Conservation (phyloP, 2,797 vertebrate species). For the Pampus argenteus region DNA sequence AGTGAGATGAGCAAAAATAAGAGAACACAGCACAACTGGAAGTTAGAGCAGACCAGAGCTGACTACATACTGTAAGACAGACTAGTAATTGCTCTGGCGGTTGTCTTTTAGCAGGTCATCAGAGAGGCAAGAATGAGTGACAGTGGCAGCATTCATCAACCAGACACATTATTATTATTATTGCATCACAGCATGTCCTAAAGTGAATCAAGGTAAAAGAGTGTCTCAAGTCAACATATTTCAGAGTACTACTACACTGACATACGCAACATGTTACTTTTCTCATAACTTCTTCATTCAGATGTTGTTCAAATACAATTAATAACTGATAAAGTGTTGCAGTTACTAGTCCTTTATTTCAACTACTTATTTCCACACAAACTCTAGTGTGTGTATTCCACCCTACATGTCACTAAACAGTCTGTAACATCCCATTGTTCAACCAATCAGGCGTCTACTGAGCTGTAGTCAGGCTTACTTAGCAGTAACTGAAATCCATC, state of each 20-base stretch:
- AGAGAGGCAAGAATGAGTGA: slow-evolving; percentile 44
- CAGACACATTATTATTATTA: not conserved
- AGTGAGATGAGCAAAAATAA: slow-evolving; percentile 82
- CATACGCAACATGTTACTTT: not conserved
- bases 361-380: not conserved
- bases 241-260: not conserved
- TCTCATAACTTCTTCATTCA: slow-evolving; percentile 2
- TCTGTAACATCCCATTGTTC: slow-evolving; percentile 21
- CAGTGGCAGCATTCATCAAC: slow-evolving; percentile 9
- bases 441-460: slow-evolving; percentile 28
- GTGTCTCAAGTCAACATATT: not conserved
- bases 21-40: slow-evolving; percentile 71
- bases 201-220: not conserved
- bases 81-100: slow-evolving; percentile 57
- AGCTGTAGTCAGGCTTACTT: slow-evolving; percentile 50
- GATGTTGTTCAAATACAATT: not conserved
- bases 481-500: slow-evolving; percentile 44
- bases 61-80: slow-evolving; percentile 53
- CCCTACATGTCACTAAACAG: slow-evolving; percentile 16
- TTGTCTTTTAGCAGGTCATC: slow-evolving; percentile 32
- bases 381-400: slow-evolving; percentile 15
- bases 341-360: not conserved
- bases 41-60: slow-evolving; percentile 68
- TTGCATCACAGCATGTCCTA: not conserved
- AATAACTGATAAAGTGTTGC: not conserved